These are phyloP conservation scores for Orussus abietinus DNA, from an alignment of 1,140 invertebrate genomes.

Conservation along the genomic window DNA sequence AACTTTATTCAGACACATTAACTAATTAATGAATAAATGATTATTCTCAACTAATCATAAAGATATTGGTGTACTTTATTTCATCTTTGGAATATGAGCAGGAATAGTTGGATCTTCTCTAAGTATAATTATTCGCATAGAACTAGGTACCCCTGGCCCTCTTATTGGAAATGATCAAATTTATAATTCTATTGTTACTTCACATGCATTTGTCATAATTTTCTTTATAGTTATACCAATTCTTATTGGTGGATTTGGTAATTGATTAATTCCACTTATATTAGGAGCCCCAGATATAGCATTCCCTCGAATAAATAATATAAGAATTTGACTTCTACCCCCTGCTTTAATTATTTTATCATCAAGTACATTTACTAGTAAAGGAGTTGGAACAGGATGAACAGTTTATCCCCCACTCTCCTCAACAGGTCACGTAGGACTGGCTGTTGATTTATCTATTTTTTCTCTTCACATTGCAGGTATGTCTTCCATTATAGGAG, in stretches of 20 bases:
- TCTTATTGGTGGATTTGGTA: constrained; percentile 47
- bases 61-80: constrained; percentile 20
- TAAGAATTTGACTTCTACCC: constrained; percentile 56
- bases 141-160: constrained; percentile 11
- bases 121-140: constrained; percentile 16
- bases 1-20: constrained; percentile 47
- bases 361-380: constrained; percentile 32
- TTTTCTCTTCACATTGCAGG: constrained; percentile 66
- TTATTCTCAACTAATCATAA: constrained; percentile 21
- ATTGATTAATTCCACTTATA: constrained; percentile 57
- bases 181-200: constrained; percentile 49
- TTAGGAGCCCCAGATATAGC: constrained; percentile 58
- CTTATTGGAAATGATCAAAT: constrained; percentile 41
- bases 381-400: constrained; percentile 58
- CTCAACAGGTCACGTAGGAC: constrained; percentile 55
- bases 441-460: constrained; percentile 65
- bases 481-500: constrained; percentile 64
- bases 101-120: constrained; percentile 17
- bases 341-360: constrained; percentile 47
- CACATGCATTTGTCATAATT: constrained; percentile 24
- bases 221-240: constrained; percentile 34
- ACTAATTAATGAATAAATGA: constrained; percentile 51
- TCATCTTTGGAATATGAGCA: constrained; percentile 17
- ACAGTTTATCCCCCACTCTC: constrained; percentile 64
- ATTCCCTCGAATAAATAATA: constrained; percentile 59